Evolutionary conservation across 2,797 vertebrate species (phyloP).

Genomic region (Telmatherina bonti): DNA sequence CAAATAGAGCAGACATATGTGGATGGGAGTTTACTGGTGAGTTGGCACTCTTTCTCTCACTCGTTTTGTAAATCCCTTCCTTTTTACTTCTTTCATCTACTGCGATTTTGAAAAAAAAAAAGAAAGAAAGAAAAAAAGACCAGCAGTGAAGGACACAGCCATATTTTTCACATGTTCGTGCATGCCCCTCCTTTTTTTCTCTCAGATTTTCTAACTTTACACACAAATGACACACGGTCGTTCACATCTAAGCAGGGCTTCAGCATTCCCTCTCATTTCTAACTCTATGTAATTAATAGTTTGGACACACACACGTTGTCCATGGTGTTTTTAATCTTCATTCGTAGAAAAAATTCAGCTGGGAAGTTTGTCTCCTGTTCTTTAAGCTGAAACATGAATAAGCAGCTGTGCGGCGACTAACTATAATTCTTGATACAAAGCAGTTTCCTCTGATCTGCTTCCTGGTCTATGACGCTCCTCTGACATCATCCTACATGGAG

Average conservation of each 20-base stretch:
- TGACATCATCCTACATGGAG: slow-evolving; percentile 58
- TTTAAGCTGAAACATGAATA: slow-evolving; percentile 4
- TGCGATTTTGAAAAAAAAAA: slow-evolving; percentile 9
- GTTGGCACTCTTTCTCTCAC: slow-evolving; percentile 27
- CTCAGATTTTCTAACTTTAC: slow-evolving; percentile 36
- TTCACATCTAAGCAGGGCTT: slow-evolving; percentile 29
- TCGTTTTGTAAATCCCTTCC: neutral
- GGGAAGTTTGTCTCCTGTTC: neutral
- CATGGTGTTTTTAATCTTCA: neutral
- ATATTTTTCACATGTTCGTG: slow-evolving; percentile 54
- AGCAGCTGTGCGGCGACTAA: neutral
- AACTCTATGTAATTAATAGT: neutral
- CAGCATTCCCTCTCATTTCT: neutral
- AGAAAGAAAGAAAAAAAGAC: neutral
- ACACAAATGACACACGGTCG: slow-evolving; percentile 1
- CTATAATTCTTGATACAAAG: neutral
- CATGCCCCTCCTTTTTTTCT: slow-evolving; percentile 43
- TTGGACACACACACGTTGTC: neutral
- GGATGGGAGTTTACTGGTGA: slow-evolving; percentile 36
- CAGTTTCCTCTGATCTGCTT: slow-evolving; percentile 41
- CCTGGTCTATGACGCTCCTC: slow-evolving; percentile 55
- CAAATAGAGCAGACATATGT: neutral
- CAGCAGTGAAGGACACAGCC: slow-evolving; percentile 3
- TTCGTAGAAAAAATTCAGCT: neutral
- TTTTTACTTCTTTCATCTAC: slow-evolving; percentile 1